Conservation (phyloP, 2,113 vertebrate species). For the Platycercus adscitus region DNA sequence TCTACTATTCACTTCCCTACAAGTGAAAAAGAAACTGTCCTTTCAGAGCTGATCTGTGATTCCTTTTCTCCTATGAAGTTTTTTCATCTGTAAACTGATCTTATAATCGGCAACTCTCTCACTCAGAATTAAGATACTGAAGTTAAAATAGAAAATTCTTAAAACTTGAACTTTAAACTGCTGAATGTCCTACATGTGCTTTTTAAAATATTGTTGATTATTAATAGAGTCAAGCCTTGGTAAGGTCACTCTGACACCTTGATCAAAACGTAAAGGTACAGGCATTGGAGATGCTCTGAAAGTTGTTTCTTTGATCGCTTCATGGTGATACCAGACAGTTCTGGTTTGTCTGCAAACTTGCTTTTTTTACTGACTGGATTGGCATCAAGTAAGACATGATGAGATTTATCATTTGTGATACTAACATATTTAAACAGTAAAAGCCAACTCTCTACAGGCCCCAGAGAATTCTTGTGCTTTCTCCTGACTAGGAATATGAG, state of each 20-base stretch:
- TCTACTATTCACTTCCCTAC: neutral
- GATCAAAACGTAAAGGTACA: neutral
- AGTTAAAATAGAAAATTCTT: neutral
- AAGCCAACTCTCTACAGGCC: neutral
- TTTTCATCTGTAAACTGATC: neutral
- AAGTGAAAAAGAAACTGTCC: neutral
- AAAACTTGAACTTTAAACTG: neutral
- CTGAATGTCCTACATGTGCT: neutral
- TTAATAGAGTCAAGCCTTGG: accelerated
- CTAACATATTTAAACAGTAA: neutral
- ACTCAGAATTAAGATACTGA: neutral
- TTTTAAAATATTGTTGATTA: neutral
- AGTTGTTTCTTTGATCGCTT: neutral
- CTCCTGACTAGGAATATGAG: neutral
- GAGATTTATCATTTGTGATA: neutral
- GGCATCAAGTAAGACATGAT: neutral
- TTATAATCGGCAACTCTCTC: neutral
- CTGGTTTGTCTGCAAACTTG: neutral
- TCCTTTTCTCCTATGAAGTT: neutral
- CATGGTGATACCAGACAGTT: neutral
- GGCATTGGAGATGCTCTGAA: neutral
- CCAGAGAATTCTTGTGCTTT: neutral
- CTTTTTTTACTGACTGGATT: neutral
- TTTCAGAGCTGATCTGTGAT: neutral
- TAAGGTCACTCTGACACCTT: neutral